Base-by-base conservation (phyloP, 2,113 vertebrate species). In the Aix galericulata region DNA sequence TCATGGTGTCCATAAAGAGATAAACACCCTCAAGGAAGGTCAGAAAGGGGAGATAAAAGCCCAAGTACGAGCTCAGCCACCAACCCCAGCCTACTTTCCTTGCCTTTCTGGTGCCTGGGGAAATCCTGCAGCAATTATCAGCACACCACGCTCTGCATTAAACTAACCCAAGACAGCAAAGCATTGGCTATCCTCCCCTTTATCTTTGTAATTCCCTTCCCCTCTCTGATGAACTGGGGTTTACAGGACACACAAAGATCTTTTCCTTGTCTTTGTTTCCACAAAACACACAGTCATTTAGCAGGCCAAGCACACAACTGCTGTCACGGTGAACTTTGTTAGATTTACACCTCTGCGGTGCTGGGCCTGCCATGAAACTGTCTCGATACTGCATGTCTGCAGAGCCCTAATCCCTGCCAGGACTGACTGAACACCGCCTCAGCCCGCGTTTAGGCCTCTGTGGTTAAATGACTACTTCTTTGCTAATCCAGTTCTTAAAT, bases 401-500 rank as follows among this genome's bases (percentile, higher is more conserved):
- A 93, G 62, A 80, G 62, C 48, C 68, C 68, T 95, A 89, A 86
- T 68, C 80, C 76, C 69, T 76, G 38, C 5, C 62, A 75, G 68
- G 58, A 84, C 53, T 59, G 63, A 48, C 60, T 56, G 22, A 76
- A 68, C 92, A 50, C 44, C 11, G 27, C 82, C 60, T 86, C 80
- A 78, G 50, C 38, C 16, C 79, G 63, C 71, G 9, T 72, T 88
- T 17, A 96, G 78, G 53, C 62, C 92, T 95, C 74, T 93, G 76
- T 73, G 62, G 64, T 66, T 86, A 95, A 92, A 93, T 73, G 53
- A 86, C 66, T 92, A 26, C 17, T 0, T 74, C 36, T 94, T 15
- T 59, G 36, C 60, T 95, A 93, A 93, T 69, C 90, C 88, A 68
- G 53, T 79, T 92, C 95, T 95, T 91, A 93, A 79, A 86, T 8